Percentiles rank a stretch among this genome's conserved stretches.
Conservation (phyloP, 2,888 invertebrate genomes). For the Heteromyza rotundicornis region DNA sequence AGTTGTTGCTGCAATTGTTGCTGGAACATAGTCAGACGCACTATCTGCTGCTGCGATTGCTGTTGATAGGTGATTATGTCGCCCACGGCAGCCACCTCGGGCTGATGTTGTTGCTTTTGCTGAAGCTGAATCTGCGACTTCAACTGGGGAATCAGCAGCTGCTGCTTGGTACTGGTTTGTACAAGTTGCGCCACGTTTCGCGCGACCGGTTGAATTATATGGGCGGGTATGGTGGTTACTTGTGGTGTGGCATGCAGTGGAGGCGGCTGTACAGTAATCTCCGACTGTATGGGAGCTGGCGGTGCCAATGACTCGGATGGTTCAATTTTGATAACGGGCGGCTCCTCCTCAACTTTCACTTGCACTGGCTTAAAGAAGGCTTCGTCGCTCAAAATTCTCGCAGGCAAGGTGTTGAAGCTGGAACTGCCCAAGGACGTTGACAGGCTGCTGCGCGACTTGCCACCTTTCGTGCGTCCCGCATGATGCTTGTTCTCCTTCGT, state of each 20-base stretch:
- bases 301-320: slow-evolving; percentile 37
- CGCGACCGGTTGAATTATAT: background rate
- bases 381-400: slow-evolving; percentile 36
- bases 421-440: slow-evolving; percentile 39
- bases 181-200: slow-evolving; percentile 4
- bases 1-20: slow-evolving; percentile 41
- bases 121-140: slow-evolving; percentile 24
- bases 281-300: slow-evolving; percentile 19
- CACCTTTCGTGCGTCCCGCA: slow-evolving; percentile 25
- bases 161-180: no score
- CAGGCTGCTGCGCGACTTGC: slow-evolving; percentile 29
- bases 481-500: slow-evolving; percentile 34
- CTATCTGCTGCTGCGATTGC: slow-evolving; percentile 34
- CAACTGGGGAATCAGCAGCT: slow-evolving; percentile 20
- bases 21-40: slow-evolving; percentile 40
- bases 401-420: slow-evolving; percentile 29
- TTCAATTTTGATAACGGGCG: slow-evolving; percentile 43
- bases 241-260: slow-evolving; percentile 13
- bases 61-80: slow-evolving; percentile 22
- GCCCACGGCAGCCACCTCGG: slow-evolving; percentile 28
- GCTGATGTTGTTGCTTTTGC: slow-evolving; percentile 22
- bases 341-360: slow-evolving; percentile 7
- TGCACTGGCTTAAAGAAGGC: slow-evolving; percentile 47
- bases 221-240: slow-evolving; percentile 10
- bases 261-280: slow-evolving; percentile 7